Evolutionary conservation across 2,888 invertebrate genomes (phyloP), one percentile per base, ranked within the genome.

Genomic region (Trypoxylon attenuatum): DNA sequence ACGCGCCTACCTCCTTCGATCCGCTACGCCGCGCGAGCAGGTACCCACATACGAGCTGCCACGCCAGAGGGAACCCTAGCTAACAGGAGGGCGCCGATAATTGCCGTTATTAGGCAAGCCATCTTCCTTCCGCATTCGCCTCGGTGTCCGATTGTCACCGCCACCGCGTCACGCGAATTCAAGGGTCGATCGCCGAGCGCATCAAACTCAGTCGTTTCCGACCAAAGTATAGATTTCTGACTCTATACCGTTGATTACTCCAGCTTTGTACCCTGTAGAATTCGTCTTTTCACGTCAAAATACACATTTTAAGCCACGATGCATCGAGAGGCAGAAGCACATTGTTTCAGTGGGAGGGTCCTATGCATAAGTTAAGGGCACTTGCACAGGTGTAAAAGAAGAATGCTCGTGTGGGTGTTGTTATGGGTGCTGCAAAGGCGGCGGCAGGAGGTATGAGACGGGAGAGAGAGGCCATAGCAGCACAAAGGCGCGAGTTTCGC

Each of bases 261-360:
- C n/a, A n/a, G n/a, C n/a, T n/a, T n/a, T n/a, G n/a, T n/a, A n/a
- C n/a, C n/a, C n/a, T n/a, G n/a, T n/a, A n/a, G n/a, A n/a, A n/a
- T n/a, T n/a, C n/a, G n/a, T n/a, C n/a, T n/a, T n/a, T n/a, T n/a
- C n/a, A n/a, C n/a, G n/a, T n/a, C n/a, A n/a, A n/a, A n/a, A n/a
- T n/a, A 5, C 25, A 5, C 25, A 25, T 8, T 25, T 25, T 4
- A 10, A 10, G 33, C 33, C 33, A 6, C 6, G 27, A 27, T 27
- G 3, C 27, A 27, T 27, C 8, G 51, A 25, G 42, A n/a, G 43
- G 13, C 33, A 52, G 45, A 41, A 71, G 77, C 78, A 82, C 83
- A 85, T 85, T 84, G 85, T 84, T 85, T 84, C 84, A 82, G 83
- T 85, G 84, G 84, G 85, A 85, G 84, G 84, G 84, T 85, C 84